These are phyloP conservation scores for Zelleria hepariella DNA, from an alignment of 2,888 invertebrate genomes.

Conservation along the genomic window DNA sequence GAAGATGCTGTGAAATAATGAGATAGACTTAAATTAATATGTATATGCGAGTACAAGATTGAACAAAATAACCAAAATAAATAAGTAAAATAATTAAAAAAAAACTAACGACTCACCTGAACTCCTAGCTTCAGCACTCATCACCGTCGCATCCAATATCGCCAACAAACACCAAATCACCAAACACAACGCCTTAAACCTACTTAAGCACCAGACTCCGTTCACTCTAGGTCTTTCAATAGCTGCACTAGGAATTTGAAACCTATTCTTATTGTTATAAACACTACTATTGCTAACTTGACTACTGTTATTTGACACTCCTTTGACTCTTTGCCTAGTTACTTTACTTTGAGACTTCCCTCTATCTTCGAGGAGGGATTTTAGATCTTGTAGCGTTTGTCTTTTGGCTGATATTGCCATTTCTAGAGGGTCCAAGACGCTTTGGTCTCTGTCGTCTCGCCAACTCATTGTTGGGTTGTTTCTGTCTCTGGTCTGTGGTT, in stretches of 20 bases:
- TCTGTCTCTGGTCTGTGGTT: slow-evolving; percentile 18
- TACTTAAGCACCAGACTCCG: slow-evolving; percentile 49
- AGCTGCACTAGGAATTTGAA: slow-evolving; percentile 25
- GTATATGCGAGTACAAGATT: no score
- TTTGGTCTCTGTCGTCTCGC: slow-evolving; percentile 19
- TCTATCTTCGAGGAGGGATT: slow-evolving; percentile 62
- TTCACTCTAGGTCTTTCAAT: slow-evolving; percentile 32
- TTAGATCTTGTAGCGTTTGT: slow-evolving; percentile 53
- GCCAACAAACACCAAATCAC: slow-evolving; percentile 45
- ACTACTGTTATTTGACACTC: slow-evolving; percentile 17
- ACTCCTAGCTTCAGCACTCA: slow-evolving; percentile 51
- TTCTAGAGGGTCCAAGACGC: slow-evolving; percentile 33
- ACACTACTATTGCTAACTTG: slow-evolving; percentile 39
- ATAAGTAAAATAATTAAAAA: not conserved
- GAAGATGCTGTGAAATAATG: no score
- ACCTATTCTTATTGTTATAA: slow-evolving; percentile 40
- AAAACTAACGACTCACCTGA: slow-evolving; percentile 42
- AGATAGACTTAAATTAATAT: no score
- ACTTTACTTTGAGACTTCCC: slow-evolving; percentile 26
- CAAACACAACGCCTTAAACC: slow-evolving; percentile 54
- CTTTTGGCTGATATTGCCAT: slow-evolving; percentile 44
- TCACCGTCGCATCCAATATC: slow-evolving; percentile 35
- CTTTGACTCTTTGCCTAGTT: slow-evolving; percentile 18
- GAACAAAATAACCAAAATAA: no score
- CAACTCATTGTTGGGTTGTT: slow-evolving; percentile 36